Conservation (phyloP, 2,113 vertebrate species). For the Pampusana beccarii region DNA sequence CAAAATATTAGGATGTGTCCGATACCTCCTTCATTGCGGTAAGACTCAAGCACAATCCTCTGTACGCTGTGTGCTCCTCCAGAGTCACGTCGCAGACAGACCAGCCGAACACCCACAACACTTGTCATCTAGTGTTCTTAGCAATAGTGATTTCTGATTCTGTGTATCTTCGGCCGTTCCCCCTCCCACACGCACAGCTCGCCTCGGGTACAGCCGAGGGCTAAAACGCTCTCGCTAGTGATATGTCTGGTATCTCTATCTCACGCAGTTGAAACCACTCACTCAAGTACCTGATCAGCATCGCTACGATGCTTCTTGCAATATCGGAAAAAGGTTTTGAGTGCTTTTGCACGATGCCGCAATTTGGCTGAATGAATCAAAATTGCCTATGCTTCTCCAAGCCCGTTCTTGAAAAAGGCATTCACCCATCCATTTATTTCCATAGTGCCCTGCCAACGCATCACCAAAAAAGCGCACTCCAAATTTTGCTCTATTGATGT, state of each 20-base stretch:
- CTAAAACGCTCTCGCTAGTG: not conserved
- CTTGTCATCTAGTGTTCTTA: not conserved
- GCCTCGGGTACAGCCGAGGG: slow-evolving; percentile 1
- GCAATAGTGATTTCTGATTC: not conserved
- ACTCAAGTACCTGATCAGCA: not conserved
- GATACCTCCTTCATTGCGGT: not conserved
- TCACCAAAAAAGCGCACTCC: not conserved
- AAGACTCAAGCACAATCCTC: not conserved
- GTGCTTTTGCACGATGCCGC: not conserved
- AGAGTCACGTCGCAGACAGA: not conserved
- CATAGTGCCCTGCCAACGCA: not conserved
- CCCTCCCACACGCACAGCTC: not conserved
- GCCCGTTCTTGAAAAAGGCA: not conserved
- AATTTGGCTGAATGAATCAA: not conserved
- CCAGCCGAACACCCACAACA: not conserved
- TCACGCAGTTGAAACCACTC: not conserved
- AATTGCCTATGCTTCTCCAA: slow-evolving; percentile 3
- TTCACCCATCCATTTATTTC: slow-evolving; percentile 17
- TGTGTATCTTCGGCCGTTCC: not conserved
- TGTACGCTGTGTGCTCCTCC: not conserved
- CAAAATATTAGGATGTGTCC: not conserved
- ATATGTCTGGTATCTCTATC: not conserved
- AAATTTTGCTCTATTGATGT: not conserved
- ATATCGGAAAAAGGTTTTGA: not conserved
- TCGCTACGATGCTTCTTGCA: not conserved